phyloP scores from a whole-genome alignment of 2,888 invertebrate genomes.

The Tryphoninae sp. region DNA sequence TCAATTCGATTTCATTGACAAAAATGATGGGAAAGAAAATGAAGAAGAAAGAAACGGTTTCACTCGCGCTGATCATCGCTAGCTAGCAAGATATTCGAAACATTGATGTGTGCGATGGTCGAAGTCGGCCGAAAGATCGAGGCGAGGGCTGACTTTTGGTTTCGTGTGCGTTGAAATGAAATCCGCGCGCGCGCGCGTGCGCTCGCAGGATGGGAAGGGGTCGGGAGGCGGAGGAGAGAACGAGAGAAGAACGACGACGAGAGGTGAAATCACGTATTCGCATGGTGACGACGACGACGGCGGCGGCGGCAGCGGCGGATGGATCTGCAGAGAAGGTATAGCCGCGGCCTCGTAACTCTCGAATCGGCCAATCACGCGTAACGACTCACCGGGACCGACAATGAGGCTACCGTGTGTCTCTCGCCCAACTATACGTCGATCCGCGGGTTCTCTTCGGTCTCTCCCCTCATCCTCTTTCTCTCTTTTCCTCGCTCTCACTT shows the following conservation, averaged over 20 bases:
- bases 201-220: neutral
- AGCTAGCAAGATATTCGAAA: constrained; percentile 12
- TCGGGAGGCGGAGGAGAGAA: constrained; percentile 20
- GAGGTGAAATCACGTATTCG: constrained; percentile 49
- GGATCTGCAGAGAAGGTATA: constrained; percentile 43
- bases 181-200: constrained; percentile 9
- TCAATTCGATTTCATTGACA: no score
- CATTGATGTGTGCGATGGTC: constrained; percentile 1
- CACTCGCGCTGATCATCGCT: neutral
- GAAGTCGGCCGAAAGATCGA: constrained; percentile 36
- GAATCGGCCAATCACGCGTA: constrained; percentile 67
- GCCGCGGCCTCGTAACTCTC: constrained; percentile 63
- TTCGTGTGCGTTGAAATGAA: constrained; percentile 63
- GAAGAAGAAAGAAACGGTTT: neutral
- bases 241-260: constrained; percentile 41
- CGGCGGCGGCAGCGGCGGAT: constrained; percentile 16
- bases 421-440: constrained; percentile 58
- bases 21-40: no score
- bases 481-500: constrained; percentile 11
- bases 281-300: constrained; percentile 49
- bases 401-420: constrained; percentile 62
- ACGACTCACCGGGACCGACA: constrained; percentile 66
- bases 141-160: neutral
- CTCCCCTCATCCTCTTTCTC: constrained; percentile 19
- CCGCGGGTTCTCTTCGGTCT: constrained; percentile 27